These are phyloP conservation scores for Tursiops truncatus DNA, from an alignment of 2,113 vertebrate species.

Conservation along the genomic window DNA sequence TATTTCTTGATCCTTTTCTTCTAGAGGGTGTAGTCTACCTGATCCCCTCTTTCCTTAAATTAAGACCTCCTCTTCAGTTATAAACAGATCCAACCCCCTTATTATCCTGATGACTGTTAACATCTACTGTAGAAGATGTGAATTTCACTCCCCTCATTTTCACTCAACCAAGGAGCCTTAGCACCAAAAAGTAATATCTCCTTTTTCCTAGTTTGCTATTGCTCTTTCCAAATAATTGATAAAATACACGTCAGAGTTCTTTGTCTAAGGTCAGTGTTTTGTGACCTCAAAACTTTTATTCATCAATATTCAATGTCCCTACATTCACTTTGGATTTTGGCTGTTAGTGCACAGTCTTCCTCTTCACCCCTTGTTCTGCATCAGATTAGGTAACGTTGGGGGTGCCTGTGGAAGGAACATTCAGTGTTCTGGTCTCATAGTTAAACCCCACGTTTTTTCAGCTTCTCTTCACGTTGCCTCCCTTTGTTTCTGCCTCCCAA, in stretches of 20 bases:
- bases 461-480: not conserved
- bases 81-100: not conserved
- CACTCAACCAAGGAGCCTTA: not conserved
- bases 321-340: not conserved
- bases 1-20: not conserved
- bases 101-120: not conserved
- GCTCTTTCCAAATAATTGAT: not conserved
- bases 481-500: not conserved
- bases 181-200: not conserved
- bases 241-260: not conserved
- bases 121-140: not conserved
- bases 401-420: not conserved
- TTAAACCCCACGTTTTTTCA: not conserved
- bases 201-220: not conserved
- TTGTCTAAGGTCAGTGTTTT: not conserved
- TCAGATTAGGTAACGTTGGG: not conserved
- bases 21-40: not conserved
- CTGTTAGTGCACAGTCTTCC: not conserved
- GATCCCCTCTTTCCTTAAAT: not conserved
- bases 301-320: not conserved
- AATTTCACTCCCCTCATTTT: not conserved
- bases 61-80: not conserved
- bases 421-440: not conserved
- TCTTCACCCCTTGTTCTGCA: not conserved
- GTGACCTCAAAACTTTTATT: not conserved